Evolutionary conservation across 2,888 invertebrate species (phyloP).

Genomic region (Nineta flava): DNA sequence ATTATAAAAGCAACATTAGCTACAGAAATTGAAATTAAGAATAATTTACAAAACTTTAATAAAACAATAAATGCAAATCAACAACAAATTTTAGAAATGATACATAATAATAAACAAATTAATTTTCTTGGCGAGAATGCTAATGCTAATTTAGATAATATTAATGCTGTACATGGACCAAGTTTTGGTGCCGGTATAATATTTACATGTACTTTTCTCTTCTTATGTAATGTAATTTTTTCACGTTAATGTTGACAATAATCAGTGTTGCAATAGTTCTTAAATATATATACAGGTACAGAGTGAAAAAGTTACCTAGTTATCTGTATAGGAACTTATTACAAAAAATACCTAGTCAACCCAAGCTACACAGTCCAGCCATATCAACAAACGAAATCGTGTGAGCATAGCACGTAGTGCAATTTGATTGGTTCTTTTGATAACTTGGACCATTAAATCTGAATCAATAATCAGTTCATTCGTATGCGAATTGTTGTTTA

Average conservation of each 20-base stretch:
- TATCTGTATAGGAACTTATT: too few species aligned
- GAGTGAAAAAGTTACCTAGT: too few species aligned
- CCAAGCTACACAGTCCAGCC: too few species aligned
- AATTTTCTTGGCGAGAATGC: neutral
- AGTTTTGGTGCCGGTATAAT: neutral
- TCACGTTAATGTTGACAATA: neutral
- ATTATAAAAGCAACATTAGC: neutral
- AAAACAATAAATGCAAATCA: neutral
- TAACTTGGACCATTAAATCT: too few species aligned
- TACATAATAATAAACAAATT: neutral
- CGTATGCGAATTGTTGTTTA: too few species aligned
- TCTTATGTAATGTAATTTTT: neutral
- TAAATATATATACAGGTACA: too few species aligned
- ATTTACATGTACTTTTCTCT: neutral
- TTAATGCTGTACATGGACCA: neutral
- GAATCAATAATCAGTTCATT: too few species aligned
- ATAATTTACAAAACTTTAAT: neutral
- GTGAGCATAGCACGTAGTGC: too few species aligned
- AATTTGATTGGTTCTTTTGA: too few species aligned
- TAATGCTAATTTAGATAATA: neutral
- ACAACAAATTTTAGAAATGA: neutral
- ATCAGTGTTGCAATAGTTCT: neutral
- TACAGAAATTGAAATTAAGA: neutral
- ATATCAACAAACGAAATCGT: too few species aligned
- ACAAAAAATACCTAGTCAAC: too few species aligned